A percentile compares a stretch with the other conserved stretches of the same genome.
phyloP scores from a whole-genome alignment of 1,140 invertebrate genomes.

The Leguminivora glycinivorella region DNA sequence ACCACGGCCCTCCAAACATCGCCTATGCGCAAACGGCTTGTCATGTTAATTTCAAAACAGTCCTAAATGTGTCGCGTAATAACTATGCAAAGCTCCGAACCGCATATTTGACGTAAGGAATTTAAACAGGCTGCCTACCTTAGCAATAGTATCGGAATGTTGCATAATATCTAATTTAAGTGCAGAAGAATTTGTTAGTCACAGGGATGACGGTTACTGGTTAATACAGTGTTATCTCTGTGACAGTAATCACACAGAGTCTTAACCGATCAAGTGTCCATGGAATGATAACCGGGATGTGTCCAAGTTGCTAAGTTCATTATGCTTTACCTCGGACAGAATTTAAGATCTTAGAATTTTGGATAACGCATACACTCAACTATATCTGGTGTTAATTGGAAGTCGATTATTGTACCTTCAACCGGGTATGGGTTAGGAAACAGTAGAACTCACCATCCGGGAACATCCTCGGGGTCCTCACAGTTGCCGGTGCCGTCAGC shows the following conservation, averaged over 20 bases:
- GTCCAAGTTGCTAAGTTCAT: constrained; percentile 62
- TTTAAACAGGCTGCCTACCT: constrained; percentile 41
- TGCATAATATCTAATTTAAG: constrained; percentile 38
- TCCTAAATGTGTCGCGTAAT: constrained; percentile 47
- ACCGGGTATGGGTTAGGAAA: not conserved
- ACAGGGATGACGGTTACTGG: constrained; percentile 59
- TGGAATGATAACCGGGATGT: constrained; percentile 29
- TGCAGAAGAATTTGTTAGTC: constrained; percentile 72
- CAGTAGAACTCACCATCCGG: constrained; percentile 90
- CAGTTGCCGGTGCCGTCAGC: constrained; percentile 93
- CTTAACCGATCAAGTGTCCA: constrained; percentile 46
- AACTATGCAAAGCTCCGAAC: constrained; percentile 44
- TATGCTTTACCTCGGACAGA: constrained; percentile 57
- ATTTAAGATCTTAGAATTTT: not conserved
- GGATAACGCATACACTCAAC: constrained; percentile 6
- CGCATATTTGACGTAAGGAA: constrained; percentile 41
- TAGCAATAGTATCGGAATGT: constrained; percentile 19
- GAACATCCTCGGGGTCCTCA: constrained; percentile 95
- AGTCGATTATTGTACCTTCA: not conserved
- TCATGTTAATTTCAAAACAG: constrained; percentile 52
- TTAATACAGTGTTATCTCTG: constrained; percentile 19
- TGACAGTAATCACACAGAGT: constrained; percentile 44
- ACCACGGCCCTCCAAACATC: constrained; percentile 46
- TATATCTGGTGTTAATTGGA: not conserved
- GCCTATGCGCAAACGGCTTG: constrained; percentile 34